Evolutionary conservation across 2,113 vertebrate genomes (phyloP), one percentile per base, ranked within the genome.

Genomic region (Catharus bicknelli): DNA sequence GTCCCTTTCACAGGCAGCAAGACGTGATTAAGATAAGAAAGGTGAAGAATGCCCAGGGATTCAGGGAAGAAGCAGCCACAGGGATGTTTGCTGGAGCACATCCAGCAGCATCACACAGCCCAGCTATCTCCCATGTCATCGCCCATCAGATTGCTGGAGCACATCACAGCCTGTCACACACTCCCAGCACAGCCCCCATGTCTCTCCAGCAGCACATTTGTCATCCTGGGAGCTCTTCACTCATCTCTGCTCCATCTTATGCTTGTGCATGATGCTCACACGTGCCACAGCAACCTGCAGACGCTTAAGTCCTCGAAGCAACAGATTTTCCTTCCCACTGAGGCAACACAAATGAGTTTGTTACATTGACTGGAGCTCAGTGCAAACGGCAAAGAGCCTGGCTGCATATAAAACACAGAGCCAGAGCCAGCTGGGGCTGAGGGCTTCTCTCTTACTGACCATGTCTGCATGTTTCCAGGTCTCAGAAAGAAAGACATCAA

Each of bases 331-430:
- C 43, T 81, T 86, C 58, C 75, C 87, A 58, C n/a, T 42, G 82
- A 70, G 70, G 63, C 67, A 91, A 70, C 76, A 90, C 85, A 63
- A 69, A 85, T 17, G 43, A 63, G 80, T 90, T 86, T 82, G 69
- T n/a, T 59, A 14, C 59, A 7, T 53, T 40, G 82, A 66, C 73
- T 5, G 54, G 73, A 83, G 68, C 47, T 75, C 68, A 30, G 32
- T 48, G 51, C 58, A 30, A 67, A 45, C 30, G 64, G 85, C 40
- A 26, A 48, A 72, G 58, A 93, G 43, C 30, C 86, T 13, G 12
- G 54, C 59, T 29, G 5, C 17, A 9, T 30, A 14, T 34, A 45
- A 32, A 68, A 32, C 10, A 63, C 10, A 25, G 4, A 55, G 2
- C 0, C 6, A 67, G 57, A 77, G 40, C 26, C 59, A 69, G 32